Evolutionary conservation across 2,113 vertebrate genomes (phyloP).

Genomic region (Arvicanthis niloticus): DNA sequence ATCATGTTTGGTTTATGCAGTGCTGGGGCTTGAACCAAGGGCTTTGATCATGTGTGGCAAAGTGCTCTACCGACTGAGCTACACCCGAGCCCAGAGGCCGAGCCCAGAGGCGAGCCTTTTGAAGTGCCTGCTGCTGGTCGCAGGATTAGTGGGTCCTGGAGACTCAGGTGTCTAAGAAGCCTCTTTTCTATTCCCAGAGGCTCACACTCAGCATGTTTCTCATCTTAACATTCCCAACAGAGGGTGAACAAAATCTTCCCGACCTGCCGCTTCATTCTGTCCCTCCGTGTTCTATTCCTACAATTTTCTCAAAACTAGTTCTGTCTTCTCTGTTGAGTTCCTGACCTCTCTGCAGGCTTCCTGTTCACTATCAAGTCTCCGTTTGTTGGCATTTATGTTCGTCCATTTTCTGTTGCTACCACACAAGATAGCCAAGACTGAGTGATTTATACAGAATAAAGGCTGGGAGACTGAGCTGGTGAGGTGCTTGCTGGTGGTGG

Average conservation of each 20-base stretch:
- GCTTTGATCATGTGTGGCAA: neutral
- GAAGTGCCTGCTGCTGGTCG: conserved; percentile 49
- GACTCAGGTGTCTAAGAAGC: conserved; percentile 51
- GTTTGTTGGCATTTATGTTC: neutral
- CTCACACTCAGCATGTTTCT: neutral
- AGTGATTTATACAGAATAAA: neutral
- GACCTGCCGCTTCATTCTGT: neutral
- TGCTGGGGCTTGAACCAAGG: neutral
- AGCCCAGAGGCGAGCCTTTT: too few relatives aligned
- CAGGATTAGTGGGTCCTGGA: conserved; percentile 62
- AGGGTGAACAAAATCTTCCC: neutral
- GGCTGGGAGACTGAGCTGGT: neutral
- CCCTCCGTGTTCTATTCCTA: neutral
- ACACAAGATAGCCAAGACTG: neutral
- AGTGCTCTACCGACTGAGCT: neutral
- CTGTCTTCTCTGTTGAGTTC: neutral
- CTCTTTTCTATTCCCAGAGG: neutral
- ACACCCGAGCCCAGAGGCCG: neutral
- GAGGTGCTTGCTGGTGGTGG: neutral
- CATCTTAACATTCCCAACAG: too few relatives aligned
- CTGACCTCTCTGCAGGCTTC: neutral
- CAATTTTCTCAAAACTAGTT: neutral
- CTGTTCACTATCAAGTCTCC: neutral
- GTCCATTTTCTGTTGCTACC: neutral
- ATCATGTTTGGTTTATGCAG: neutral